Evolutionary conservation across 1,140 invertebrate species (phyloP).

Genomic region (Meloidogyne floridensis): DNA sequence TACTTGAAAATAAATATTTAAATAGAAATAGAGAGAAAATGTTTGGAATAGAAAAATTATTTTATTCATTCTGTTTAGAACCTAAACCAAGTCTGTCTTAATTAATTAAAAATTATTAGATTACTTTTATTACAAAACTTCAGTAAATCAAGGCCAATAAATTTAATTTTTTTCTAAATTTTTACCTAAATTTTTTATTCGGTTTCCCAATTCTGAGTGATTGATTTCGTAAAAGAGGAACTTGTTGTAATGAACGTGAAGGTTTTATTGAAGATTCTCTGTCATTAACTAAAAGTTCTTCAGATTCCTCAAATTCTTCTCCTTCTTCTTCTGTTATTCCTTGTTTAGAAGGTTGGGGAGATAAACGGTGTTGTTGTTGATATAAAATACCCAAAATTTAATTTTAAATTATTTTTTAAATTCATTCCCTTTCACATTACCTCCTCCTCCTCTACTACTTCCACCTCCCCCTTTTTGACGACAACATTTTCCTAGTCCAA

Average conservation of each 20-base stretch:
- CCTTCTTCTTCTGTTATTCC: neutral
- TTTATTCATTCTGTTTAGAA: no score
- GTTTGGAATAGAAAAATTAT: no score
- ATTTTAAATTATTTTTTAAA: neutral
- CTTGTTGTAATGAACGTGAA: constrained; percentile 6
- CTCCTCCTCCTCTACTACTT: neutral
- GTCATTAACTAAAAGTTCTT: neutral
- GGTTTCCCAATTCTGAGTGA: neutral
- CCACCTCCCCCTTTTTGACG: neutral
- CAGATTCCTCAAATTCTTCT: neutral
- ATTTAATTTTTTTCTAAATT: neutral
- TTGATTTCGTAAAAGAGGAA: constrained; percentile 1
- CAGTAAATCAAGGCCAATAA: no score
- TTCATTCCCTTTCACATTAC: no score
- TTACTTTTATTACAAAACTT: no score
- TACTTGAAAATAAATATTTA: neutral
- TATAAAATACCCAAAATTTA: neutral
- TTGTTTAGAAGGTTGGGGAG: neutral
- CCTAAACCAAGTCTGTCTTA: no score
- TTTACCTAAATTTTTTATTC: constrained; percentile 6
- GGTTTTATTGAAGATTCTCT: constrained; percentile 5
- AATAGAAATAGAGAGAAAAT: neutral
- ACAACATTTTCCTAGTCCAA: constrained; percentile 1
- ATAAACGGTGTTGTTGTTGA: no score
- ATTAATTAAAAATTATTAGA: no score